A percentile compares a stretch with the other conserved stretches of the same genome.
Conservation (phyloP, 1,140 invertebrate genomes). For the Trachymyrmex cornetzi region DNA sequence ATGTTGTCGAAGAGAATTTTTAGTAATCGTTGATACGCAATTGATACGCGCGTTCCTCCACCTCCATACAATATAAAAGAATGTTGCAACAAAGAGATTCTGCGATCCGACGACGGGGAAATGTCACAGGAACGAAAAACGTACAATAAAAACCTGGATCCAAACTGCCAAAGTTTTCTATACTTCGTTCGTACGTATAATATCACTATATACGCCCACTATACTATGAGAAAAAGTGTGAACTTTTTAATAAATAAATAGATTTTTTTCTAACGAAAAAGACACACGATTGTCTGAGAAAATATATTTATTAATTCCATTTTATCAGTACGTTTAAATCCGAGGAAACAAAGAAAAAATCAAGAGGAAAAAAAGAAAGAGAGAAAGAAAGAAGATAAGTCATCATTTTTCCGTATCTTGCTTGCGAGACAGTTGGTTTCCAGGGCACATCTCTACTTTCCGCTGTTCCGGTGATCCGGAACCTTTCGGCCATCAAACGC, state of each 20-base stretch:
- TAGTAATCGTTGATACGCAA: slow-evolving; percentile 66
- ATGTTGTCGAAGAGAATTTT: slow-evolving; percentile 56
- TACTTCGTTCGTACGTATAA: slow-evolving; percentile 58
- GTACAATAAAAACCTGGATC: slow-evolving; percentile 61
- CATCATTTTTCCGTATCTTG: background rate
- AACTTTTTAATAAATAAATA: slow-evolving; percentile 43
- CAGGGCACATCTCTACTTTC: background rate
- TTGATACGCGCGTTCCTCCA: slow-evolving; percentile 40
- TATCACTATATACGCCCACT: slow-evolving; percentile 39
- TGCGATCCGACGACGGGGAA: slow-evolving; percentile 10
- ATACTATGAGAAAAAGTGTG: slow-evolving; percentile 9
- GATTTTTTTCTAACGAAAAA: slow-evolving; percentile 16
- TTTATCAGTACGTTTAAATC: background rate
- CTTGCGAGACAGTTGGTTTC: background rate
- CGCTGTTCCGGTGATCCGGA: background rate
- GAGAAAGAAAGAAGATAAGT: background rate
- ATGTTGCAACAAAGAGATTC: slow-evolving; percentile 12
- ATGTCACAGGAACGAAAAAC: slow-evolving; percentile 19
- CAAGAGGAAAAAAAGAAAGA: background rate
- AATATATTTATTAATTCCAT: background rate
- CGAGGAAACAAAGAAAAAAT: background rate
- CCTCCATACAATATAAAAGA: slow-evolving; percentile 2
- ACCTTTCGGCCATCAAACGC: slow-evolving; percentile 35
- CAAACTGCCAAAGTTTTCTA: slow-evolving; percentile 66
- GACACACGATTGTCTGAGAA: background rate